These are phyloP conservation scores for Hoplodrina ambigua DNA, from an alignment of 2,888 invertebrate species.

Conservation along the genomic window DNA sequence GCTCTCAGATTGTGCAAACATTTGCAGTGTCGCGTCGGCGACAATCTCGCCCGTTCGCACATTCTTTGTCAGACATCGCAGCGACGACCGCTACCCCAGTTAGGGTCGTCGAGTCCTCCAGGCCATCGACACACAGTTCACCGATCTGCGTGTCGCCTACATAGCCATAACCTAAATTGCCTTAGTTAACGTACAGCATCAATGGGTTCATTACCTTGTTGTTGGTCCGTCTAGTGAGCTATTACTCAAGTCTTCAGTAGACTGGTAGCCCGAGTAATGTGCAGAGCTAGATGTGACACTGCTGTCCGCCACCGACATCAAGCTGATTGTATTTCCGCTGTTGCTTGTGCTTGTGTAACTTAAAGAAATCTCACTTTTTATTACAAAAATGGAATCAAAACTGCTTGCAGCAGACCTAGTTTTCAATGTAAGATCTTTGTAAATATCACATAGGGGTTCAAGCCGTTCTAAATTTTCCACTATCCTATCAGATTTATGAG, in stretches of 20 bases:
- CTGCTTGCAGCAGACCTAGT: slow-evolving; percentile 55
- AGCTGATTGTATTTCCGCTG: slow-evolving; percentile 61
- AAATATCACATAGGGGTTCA: not conserved
- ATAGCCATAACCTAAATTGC: too few species aligned
- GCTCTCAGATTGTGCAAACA: too few species aligned
- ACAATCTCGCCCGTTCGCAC: too few species aligned
- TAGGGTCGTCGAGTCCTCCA: too few species aligned
- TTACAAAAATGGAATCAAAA: slow-evolving; percentile 64
- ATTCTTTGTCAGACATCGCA: too few species aligned
- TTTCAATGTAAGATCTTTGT: not conserved
- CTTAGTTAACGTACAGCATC: not conserved
- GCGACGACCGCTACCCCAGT: too few species aligned
- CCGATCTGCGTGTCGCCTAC: too few species aligned
- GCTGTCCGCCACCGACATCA: slow-evolving; percentile 63
- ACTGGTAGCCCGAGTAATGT: slow-evolving; percentile 55
- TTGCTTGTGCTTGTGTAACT: slow-evolving; percentile 54
- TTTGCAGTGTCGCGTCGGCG: too few species aligned
- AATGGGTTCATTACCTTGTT: slow-evolving; percentile 48
- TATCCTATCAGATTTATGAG: slow-evolving; percentile 19
- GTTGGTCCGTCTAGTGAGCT: slow-evolving; percentile 23
- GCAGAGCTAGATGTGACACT: slow-evolving; percentile 59
- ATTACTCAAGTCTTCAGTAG: slow-evolving; percentile 28
- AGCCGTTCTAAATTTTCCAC: not conserved
- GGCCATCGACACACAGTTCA: too few species aligned
- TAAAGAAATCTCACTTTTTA: slow-evolving; percentile 70